A percentile compares a stretch with the other conserved stretches of the same genome.
Conservation (phyloP, 2,888 invertebrate genomes). For the Ethmia dodecea region DNA sequence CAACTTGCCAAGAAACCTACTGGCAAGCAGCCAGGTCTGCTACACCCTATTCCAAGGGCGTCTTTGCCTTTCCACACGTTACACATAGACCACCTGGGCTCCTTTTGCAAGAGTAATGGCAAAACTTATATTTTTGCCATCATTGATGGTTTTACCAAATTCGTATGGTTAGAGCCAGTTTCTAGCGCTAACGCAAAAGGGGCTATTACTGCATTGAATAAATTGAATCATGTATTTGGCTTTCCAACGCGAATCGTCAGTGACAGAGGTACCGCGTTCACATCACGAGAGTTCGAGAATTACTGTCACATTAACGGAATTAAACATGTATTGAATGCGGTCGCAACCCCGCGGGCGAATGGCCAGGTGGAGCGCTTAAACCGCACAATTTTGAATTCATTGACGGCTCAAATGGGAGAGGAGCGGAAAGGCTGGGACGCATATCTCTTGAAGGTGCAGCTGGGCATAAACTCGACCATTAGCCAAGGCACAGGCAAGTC, state of each 20-base stretch:
- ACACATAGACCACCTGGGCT: no score
- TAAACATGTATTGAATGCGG: no score
- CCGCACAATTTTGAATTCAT: no score
- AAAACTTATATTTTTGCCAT: slow-evolving; percentile 8
- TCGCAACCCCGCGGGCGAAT: no score
- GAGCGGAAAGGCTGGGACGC: slow-evolving; percentile 13
- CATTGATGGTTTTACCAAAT: slow-evolving; percentile 9
- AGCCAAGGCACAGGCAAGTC: slow-evolving; percentile 13
- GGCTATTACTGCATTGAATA: slow-evolving; percentile 2
- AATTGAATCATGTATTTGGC: slow-evolving; percentile 6
- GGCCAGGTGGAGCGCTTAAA: no score
- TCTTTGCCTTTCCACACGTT: no score
- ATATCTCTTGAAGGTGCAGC: slow-evolving; percentile 10
- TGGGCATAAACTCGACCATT: slow-evolving; percentile 11
- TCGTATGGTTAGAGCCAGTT: slow-evolving; percentile 10
- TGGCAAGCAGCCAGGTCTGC: no score
- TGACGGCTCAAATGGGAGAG: slow-evolving; percentile 12
- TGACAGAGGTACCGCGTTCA: slow-evolving; percentile 11
- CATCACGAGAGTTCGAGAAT: slow-evolving; percentile 1
- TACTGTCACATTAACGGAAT: no score
- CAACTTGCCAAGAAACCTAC: no score
- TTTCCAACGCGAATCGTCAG: slow-evolving; percentile 9
- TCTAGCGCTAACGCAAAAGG: slow-evolving; percentile 2
- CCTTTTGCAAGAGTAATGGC: slow-evolving; percentile 9
- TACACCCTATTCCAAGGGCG: no score